A percentile compares a stretch with the other conserved stretches of the same genome.
These are phyloP conservation scores for Atta cephalotes DNA, from an alignment of 1,140 invertebrate genomes.

Conservation along the genomic window DNA sequence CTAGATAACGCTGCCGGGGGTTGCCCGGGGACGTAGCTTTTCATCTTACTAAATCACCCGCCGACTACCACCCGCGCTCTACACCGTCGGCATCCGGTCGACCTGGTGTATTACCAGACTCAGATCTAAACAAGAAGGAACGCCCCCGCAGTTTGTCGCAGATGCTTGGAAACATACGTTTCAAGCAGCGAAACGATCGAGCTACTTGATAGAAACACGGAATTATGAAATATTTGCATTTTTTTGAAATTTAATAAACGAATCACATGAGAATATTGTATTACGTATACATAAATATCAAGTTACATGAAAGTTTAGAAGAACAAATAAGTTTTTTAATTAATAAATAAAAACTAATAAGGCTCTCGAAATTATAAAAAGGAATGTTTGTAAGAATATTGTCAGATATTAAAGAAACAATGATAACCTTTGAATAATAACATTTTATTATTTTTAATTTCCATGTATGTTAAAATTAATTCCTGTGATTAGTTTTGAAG, in stretches of 20 bases:
- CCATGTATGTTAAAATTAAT: too few species aligned
- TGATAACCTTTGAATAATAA: too few species aligned
- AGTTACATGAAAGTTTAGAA: neutral
- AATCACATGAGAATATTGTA: neutral
- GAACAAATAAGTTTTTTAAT: neutral
- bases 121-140: constrained; percentile 72
- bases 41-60: constrained; percentile 83
- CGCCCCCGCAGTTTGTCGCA: constrained; percentile 41
- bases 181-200: constrained; percentile 39
- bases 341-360: too few species aligned
- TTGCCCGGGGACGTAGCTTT: constrained; percentile 77
- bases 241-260: constrained; percentile 2
- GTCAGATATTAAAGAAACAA: too few species aligned
- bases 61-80: constrained; percentile 60
- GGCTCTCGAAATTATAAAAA: too few species aligned
- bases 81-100: constrained; percentile 47
- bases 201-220: constrained; percentile 9
- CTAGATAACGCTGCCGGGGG: constrained; percentile 78
- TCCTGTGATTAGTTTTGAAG: too few species aligned
- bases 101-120: constrained; percentile 64
- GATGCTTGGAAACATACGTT: constrained; percentile 53
- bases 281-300: neutral
- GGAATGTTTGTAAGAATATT: too few species aligned
- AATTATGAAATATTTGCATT: neutral
- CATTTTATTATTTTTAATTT: too few species aligned